Evolutionary conservation across 2,113 vertebrate species (phyloP).

Genomic region (Laticauda colubrina): DNA sequence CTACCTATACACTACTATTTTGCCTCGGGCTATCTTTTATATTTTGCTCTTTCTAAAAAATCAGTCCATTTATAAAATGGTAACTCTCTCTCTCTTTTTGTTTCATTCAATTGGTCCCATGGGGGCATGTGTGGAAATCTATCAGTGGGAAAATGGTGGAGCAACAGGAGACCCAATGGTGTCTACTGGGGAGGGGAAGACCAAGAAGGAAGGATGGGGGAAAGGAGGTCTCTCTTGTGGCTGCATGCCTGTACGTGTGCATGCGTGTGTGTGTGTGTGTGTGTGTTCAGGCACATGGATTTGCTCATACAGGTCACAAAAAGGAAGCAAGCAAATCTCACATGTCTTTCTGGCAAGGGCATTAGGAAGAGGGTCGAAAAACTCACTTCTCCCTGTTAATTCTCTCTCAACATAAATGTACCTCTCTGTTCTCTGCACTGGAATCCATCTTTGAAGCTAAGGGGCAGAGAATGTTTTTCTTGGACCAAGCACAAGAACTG

Average conservation of each 20-base stretch:
- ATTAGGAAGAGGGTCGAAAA: background rate
- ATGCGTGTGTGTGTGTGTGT: background rate
- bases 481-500: background rate
- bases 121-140: background rate
- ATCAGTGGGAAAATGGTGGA: background rate
- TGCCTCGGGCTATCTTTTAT: background rate
- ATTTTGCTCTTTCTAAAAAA: background rate
- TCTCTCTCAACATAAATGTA: background rate
- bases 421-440: background rate
- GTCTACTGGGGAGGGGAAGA: background rate
- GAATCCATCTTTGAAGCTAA: background rate
- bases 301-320: background rate
- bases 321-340: background rate
- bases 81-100: background rate
- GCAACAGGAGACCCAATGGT: background rate
- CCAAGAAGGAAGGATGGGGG: background rate
- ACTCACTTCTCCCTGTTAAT: background rate
- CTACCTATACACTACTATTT: background rate
- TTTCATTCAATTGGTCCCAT: background rate
- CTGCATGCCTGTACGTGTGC: background rate
- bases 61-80: background rate
- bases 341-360: background rate
- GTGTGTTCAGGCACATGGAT: background rate
- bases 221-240: background rate
- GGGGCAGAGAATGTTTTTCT: background rate